phyloP scores from a whole-genome alignment of 2,113 vertebrate species.

The Suricata suricatta region DNA sequence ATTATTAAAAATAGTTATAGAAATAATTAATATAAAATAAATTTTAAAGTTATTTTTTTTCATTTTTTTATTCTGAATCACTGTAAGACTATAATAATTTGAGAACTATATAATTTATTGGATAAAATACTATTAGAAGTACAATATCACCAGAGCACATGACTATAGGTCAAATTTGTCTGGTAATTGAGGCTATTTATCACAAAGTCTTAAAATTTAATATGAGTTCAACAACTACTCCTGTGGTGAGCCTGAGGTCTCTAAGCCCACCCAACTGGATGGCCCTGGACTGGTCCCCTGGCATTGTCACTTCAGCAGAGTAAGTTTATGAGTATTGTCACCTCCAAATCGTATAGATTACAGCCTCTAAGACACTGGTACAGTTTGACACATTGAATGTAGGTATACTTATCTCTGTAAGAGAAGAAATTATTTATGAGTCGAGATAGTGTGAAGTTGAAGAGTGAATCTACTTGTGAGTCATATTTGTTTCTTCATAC shows the following conservation, averaged over 20 bases:
- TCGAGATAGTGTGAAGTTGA: neutral
- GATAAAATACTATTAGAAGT: neutral
- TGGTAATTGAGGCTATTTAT: neutral
- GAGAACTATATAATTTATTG: neutral
- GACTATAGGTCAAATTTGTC: neutral
- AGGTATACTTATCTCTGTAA: neutral
- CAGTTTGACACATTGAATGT: neutral
- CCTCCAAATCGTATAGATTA: neutral
- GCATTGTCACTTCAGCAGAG: neutral
- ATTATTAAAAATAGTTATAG: neutral
- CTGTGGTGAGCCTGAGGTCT: neutral
- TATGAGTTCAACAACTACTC: neutral
- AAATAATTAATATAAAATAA: conserved; percentile 49
- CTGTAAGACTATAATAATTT: neutral
- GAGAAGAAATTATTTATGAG: neutral
- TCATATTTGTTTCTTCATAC: neutral
- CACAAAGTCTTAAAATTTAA: neutral
- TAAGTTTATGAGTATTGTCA: neutral
- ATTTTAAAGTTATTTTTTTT: neutral
- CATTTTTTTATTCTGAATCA: neutral
- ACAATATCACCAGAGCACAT: neutral
- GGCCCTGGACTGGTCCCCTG: neutral
- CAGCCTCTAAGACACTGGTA: neutral
- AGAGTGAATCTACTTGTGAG: neutral
- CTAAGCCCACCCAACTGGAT: neutral